Evolutionary conservation across 1,140 invertebrate species (phyloP), one percentile per base, ranked within the genome.

Genomic region (Hycleus cichorii): DNA sequence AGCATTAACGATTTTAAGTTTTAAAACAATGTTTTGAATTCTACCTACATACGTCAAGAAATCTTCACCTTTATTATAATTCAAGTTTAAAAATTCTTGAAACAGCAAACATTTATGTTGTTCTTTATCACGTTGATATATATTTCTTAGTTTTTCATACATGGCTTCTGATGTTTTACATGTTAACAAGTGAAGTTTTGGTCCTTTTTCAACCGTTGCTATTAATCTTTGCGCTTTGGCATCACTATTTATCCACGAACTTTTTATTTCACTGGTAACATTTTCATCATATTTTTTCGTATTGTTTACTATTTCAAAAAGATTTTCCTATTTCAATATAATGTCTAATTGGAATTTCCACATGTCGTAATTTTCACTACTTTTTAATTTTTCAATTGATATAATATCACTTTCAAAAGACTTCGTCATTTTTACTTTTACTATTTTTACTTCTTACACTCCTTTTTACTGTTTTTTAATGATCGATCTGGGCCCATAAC

Each of bases 161-260:
- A 75, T 75, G 38, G 65, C 67, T 6, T 67, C 64, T 26, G 69
- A 58, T 38, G 48, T 63, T 27, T 52, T 40, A 50, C 69, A 74
- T 18, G 67, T 66, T 38, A 74, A 58, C 6, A 72, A 65, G 49
- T 71, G 72, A 44, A 64, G 25, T 64, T 70, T 64, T 11, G 64
- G 62, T 51, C 67, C 44, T 38, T 67, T 47, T 46, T 60, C 65
- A 9, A 65, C 43, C 10, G 62, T 53, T 27, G 60, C 68, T 0
- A 75, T 62, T 8, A 57, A 26, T 10, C 62, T 56, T 55, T 66
- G 63, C 46, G 65, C 65, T 40, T 24, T 43, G 7, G 42, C 62
- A 49, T 69, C 65, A 4, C 45, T 38, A 47, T 60, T 69, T 3
- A 27, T 24, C 57, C 60, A 69, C 1, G 4, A 5, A 5, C 32